Conservation (phyloP, 2,113 vertebrate genomes). For the Triplophysa tibetana region DNA sequence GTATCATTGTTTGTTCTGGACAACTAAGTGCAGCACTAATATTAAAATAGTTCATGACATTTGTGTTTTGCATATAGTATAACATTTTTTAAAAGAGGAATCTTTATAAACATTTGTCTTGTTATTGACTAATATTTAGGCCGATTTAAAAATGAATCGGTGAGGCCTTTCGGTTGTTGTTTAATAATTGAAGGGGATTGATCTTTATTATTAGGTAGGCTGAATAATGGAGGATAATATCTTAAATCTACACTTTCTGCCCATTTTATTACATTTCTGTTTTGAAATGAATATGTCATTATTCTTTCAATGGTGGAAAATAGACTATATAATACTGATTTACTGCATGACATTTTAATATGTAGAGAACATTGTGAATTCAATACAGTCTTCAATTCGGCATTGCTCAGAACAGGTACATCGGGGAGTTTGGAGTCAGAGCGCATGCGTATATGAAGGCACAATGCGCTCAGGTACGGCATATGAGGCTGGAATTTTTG, state of each 20-base stretch:
- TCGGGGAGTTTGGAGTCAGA: not conserved
- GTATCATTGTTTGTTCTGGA: not conserved
- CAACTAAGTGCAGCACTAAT: conserved; percentile 1
- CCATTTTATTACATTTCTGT: too few relatives aligned
- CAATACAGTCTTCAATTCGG: not conserved
- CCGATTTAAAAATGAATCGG: too few relatives aligned
- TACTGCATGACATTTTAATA: not conserved
- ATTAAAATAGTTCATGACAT: not conserved
- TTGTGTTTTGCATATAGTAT: too few relatives aligned
- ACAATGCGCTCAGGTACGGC: conserved; percentile 40
- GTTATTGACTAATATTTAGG: too few relatives aligned
- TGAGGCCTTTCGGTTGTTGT: too few relatives aligned
- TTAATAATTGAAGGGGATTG: too few relatives aligned
- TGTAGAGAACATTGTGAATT: not conserved
- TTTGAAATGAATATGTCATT: not conserved
- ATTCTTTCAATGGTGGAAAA: too few relatives aligned
- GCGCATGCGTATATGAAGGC: conserved; percentile 29
- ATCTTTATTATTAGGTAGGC: too few relatives aligned
- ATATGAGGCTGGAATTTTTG: conserved; percentile 38
- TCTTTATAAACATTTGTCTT: too few relatives aligned
- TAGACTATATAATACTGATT: not conserved
- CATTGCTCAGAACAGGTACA: conserved; percentile 33
- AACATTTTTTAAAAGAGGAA: too few relatives aligned
- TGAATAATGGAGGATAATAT: too few relatives aligned
- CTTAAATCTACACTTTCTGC: too few relatives aligned